phyloP scores from a whole-genome alignment of 2,888 invertebrate species.

The Laothoe populi region DNA sequence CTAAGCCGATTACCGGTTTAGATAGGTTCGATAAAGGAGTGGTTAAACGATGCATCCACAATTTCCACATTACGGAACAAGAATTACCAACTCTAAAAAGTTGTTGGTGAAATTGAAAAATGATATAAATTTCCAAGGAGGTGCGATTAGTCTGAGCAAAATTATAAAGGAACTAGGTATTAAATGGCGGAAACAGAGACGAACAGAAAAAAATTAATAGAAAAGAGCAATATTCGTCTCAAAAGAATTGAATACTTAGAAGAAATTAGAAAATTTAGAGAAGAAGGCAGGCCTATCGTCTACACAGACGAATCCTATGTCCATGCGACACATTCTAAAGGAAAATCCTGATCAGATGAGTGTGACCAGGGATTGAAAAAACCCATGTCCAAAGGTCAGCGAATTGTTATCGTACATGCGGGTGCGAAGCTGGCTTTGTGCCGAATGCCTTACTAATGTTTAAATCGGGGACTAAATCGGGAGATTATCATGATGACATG shows the following conservation, averaged over 20 bases:
- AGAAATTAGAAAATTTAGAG: slow-evolving; percentile 36
- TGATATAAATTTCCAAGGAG: slow-evolving; percentile 43
- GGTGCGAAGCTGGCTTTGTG: slow-evolving; percentile 40
- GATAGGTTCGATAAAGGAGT: slow-evolving; percentile 48
- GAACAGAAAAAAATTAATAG: slow-evolving; percentile 41
- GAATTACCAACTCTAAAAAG: slow-evolving; percentile 47
- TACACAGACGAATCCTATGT: slow-evolving; percentile 42
- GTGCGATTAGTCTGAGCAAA: slow-evolving; percentile 33
- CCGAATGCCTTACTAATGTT: slow-evolving; percentile 36
- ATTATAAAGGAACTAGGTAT: slow-evolving; percentile 40
- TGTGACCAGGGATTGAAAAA: slow-evolving; percentile 32
- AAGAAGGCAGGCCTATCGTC: slow-evolving; percentile 38
- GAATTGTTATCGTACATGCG: slow-evolving; percentile 40
- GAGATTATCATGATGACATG: slow-evolving; percentile 35
- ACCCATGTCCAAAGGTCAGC: slow-evolving; percentile 35
- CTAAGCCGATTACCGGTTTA: no score
- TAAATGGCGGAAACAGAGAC: slow-evolving; percentile 40
- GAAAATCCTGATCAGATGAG: slow-evolving; percentile 32
- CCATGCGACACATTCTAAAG: slow-evolving; percentile 32
- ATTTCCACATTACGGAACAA: slow-evolving; percentile 45
- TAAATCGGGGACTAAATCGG: slow-evolving; percentile 12
- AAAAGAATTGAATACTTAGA: slow-evolving; percentile 40
- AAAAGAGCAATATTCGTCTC: slow-evolving; percentile 37
- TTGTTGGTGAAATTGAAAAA: no score
- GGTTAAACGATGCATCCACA: slow-evolving; percentile 48